A percentile compares a stretch with the other conserved stretches of the same genome.
phyloP scores from a whole-genome alignment of 2,797 vertebrate genomes.

The Mionectes olivaceus region DNA sequence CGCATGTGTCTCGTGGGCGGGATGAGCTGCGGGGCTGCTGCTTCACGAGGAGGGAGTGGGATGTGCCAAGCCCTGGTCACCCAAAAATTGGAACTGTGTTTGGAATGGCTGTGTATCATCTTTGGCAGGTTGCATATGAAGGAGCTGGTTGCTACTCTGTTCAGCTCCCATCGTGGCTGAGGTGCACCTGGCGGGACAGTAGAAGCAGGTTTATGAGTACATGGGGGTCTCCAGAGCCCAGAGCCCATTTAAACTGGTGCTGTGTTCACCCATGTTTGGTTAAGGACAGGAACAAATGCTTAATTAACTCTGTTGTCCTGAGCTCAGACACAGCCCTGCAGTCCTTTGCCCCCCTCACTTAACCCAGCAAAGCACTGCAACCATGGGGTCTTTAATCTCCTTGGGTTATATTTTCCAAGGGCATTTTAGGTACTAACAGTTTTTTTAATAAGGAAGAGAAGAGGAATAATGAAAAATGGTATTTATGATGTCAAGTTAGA shows the following conservation, averaged over 20 bases:
- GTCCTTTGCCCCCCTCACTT: neutral
- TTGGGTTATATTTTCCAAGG: neutral
- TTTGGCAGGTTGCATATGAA: neutral
- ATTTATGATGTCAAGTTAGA: neutral
- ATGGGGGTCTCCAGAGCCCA: neutral
- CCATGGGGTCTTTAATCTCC: neutral
- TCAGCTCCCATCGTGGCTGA: neutral
- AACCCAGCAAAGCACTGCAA: neutral
- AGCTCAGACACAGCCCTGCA: neutral
- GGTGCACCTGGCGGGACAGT: neutral
- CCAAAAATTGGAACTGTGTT: neutral
- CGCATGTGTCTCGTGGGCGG: accelerated
- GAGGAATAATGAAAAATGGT: neutral
- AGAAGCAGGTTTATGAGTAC: neutral
- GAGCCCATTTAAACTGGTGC: neutral
- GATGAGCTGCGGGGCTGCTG: accelerated
- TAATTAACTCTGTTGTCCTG: neutral
- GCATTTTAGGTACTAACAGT: neutral
- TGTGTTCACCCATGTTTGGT: accelerated
- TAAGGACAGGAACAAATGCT: neutral
- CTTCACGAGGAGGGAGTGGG: neutral
- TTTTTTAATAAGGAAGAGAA: neutral
- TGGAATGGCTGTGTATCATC: accelerated
- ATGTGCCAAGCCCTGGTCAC: neutral
- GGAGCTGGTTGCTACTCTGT: neutral